Conservation (phyloP, 2,888 invertebrate genomes). For the Dasysyrphus tricinctus region DNA sequence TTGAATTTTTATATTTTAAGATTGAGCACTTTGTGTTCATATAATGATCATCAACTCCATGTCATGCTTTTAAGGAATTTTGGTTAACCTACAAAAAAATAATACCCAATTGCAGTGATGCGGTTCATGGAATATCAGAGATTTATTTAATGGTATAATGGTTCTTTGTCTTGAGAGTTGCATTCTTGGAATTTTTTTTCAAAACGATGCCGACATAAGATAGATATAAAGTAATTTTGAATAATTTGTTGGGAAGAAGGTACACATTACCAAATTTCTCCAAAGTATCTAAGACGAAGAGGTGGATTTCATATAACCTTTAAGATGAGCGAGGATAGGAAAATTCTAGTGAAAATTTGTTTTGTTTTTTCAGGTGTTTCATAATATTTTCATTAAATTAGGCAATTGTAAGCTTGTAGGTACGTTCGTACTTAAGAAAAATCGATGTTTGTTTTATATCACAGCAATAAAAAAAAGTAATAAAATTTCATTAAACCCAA, state of each 20-base stretch:
- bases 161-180: slow-evolving; percentile 2
- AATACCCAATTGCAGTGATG: not conserved
- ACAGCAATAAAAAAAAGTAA: no score
- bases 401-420: no score
- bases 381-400: no score
- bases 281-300: no score
- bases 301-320: no score
- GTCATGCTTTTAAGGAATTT: not conserved
- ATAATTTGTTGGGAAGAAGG: not conserved
- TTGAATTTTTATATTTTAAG: not conserved
- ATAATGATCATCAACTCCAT: slow-evolving; percentile 10
- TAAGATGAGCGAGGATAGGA: no score
- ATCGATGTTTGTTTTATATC: no score
- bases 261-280: no score
- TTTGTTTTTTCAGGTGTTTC: no score
- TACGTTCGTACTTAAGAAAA: no score
- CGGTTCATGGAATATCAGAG: not conserved
- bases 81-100: not conserved
- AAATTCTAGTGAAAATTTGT: no score
- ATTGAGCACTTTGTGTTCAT: not conserved
- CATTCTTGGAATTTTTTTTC: slow-evolving; percentile 5
- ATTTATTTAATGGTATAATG: not conserved
- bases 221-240: not conserved
- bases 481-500: no score
- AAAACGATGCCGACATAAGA: not conserved